These are phyloP conservation scores for Merodon equestris DNA, from an alignment of 2,888 invertebrate genomes.

Conservation along the genomic window DNA sequence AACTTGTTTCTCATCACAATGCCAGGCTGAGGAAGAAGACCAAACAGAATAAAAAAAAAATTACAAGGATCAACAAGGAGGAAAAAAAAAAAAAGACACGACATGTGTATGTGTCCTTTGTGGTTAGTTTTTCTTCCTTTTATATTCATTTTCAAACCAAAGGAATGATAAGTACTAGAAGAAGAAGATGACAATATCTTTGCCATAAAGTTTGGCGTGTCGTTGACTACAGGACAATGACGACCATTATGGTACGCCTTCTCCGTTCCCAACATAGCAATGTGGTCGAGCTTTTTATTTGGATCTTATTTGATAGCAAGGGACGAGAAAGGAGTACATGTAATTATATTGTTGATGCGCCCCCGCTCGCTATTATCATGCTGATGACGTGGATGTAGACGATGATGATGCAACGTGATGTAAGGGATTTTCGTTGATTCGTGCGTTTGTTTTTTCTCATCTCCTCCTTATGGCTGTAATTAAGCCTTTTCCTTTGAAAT, in stretches of 20 bases:
- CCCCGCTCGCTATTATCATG: not conserved
- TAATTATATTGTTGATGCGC: constrained; percentile 58
- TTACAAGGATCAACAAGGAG: too few relatives aligned
- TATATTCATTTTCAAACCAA: constrained; percentile 13
- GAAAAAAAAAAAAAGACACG: too few relatives aligned
- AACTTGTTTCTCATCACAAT: too few relatives aligned
- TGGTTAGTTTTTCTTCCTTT: constrained; percentile 23
- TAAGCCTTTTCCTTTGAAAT: constrained; percentile 54
- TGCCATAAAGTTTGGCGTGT: constrained; percentile 54
- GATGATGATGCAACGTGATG: constrained; percentile 48
- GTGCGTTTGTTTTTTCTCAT: constrained; percentile 3
- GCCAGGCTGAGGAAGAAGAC: too few relatives aligned
- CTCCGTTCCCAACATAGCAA: too few relatives aligned
- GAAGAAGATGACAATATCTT: constrained; percentile 56
- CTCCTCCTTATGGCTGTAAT: constrained; percentile 36
- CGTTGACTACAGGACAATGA: constrained; percentile 52
- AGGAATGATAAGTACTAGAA: constrained; percentile 43
- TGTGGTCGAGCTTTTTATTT: constrained; percentile 64
- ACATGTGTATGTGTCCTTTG: constrained; percentile 39
- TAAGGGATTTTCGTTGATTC: constrained; percentile 17
- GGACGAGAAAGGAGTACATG: constrained; percentile 23
- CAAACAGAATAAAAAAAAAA: too few relatives aligned
- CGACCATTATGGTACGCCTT: constrained; percentile 33
- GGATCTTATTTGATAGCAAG: constrained; percentile 55
- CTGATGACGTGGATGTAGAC: not conserved